Evolutionary conservation across 2,797 vertebrate genomes (phyloP).

Genomic region (Sylvilagus floridanus): DNA sequence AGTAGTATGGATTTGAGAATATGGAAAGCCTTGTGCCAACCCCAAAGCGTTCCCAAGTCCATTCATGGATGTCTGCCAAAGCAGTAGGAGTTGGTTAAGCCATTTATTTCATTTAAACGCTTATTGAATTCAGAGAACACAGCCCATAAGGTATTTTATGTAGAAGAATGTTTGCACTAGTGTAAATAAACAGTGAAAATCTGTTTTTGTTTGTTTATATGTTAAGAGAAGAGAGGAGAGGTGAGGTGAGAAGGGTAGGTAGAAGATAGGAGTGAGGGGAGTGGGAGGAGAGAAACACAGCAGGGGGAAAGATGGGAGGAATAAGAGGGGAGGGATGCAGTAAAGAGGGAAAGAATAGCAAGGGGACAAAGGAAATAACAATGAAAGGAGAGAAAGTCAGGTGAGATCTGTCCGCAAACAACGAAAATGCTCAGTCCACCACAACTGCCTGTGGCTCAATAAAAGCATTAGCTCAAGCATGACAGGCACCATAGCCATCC

Average conservation of each 20-base stretch:
- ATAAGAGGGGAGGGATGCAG: neutral
- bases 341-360: neutral
- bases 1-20: neutral
- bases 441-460: neutral
- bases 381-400: neutral
- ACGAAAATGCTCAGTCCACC: neutral
- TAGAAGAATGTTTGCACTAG: neutral
- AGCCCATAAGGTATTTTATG: neutral
- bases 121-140: conserved; percentile 1
- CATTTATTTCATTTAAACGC: neutral
- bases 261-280: neutral
- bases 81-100: neutral
- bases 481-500: neutral
- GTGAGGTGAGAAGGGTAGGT: neutral
- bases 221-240: neutral
- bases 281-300: neutral
- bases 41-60: neutral
- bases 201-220: too few species aligned
- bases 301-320: too few species aligned
- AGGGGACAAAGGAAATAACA: neutral
- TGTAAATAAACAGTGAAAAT: conserved; percentile 6
- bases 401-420: neutral
- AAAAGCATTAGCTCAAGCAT: neutral
- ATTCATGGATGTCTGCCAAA: neutral
- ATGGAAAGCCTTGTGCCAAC: neutral